Evolutionary conservation across 2,888 invertebrate genomes (phyloP).

Genomic region (Drosophila subquinaria): DNA sequence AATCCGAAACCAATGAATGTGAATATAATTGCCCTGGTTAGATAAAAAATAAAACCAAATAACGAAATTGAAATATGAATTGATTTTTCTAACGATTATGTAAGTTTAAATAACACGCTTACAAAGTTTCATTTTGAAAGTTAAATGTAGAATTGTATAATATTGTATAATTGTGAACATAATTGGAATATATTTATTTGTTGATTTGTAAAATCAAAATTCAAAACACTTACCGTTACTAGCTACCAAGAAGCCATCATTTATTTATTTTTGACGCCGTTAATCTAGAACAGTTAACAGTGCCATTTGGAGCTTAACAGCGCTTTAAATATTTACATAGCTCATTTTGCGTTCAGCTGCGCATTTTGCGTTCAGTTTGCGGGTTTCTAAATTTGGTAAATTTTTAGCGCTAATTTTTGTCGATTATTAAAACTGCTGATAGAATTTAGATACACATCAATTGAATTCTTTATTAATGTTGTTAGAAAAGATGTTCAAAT

Average conservation of each 20-base stretch:
- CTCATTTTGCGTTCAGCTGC: constrained; percentile 23
- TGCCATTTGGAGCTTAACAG: not conserved
- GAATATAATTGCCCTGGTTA: not conserved
- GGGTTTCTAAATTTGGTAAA: not conserved
- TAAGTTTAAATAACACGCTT: not conserved
- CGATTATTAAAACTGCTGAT: too few relatives aligned
- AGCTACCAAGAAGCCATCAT: constrained; percentile 17
- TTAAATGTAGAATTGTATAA: too few relatives aligned
- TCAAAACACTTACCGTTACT: not conserved
- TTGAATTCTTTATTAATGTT: not conserved
- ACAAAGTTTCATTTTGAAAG: not conserved
- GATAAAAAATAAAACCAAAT: not conserved
- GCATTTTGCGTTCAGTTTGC: not conserved
- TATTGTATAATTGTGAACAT: too few relatives aligned
- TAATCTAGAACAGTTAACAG: constrained; percentile 2
- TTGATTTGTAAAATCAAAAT: not conserved
- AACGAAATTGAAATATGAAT: not conserved
- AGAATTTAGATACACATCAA: not conserved
- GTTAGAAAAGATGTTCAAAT: not conserved
- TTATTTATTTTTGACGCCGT: constrained; percentile 19
- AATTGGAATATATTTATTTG: not conserved
- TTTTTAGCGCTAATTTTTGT: not conserved
- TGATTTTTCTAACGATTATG: not conserved
- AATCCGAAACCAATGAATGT: constrained; percentile 1
- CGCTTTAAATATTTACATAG: not conserved